These are phyloP conservation scores for Pristionchus exspectatus DNA, from an alignment of 2,888 invertebrate genomes.

Conservation along the genomic window DNA sequence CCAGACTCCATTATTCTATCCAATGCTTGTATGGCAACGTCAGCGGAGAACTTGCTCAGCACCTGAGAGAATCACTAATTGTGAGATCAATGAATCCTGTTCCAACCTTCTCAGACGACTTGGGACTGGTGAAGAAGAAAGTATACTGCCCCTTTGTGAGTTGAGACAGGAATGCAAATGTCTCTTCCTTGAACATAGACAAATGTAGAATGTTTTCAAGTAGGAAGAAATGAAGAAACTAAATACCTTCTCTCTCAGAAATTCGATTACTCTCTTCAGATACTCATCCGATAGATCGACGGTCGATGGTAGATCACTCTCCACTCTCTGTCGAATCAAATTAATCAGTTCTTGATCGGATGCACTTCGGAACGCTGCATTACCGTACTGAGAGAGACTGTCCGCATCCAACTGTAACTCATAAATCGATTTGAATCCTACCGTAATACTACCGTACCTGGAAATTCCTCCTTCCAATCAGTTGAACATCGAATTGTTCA, in stretches of 20 bases:
- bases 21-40: neutral
- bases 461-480: conserved; percentile 69
- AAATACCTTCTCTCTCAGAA: conserved; percentile 66
- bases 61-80: neutral
- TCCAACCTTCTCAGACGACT: conserved; percentile 55
- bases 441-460: conserved; percentile 59
- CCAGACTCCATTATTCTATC: conserved; percentile 31
- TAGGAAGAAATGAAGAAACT: neutral
- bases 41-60: conserved; percentile 21
- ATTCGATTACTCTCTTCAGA: conserved; percentile 61
- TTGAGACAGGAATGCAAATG: conserved; percentile 61
- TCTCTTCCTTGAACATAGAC: conserved; percentile 59
- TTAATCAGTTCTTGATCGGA: conserved; percentile 61
- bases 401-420: conserved; percentile 69
- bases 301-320: conserved; percentile 53
- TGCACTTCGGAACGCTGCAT: conserved; percentile 66
- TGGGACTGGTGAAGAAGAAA: conserved; percentile 63
- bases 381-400: conserved; percentile 66
- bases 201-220: conserved; percentile 40
- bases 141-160: conserved; percentile 63
- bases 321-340: conserved; percentile 56
- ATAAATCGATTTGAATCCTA: neutral
- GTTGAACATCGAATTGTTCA: conserved; percentile 67
- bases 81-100: neutral
- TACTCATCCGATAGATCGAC: conserved; percentile 32